phyloP scores from a whole-genome alignment of 2,797 vertebrate genomes.

The Ctenochaetus hawaiiensis region DNA sequence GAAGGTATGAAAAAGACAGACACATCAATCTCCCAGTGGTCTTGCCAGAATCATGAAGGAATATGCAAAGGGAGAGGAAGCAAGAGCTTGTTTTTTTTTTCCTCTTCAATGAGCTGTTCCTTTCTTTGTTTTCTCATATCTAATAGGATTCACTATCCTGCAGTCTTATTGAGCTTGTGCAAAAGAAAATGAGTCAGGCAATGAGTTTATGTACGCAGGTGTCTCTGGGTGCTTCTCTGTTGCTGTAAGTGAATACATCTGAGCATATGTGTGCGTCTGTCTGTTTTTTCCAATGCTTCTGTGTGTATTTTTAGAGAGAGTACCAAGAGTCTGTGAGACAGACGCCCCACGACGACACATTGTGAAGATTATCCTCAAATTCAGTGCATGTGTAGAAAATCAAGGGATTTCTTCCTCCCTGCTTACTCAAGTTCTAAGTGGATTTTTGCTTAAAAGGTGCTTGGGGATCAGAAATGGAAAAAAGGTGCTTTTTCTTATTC shows the following conservation, averaged over 20 bases:
- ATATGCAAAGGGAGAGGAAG: conserved; percentile 65
- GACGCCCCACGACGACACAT: conserved; percentile 30
- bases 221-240: conserved; percentile 24
- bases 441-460: conserved; percentile 75
- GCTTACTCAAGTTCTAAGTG: conserved; percentile 64
- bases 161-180: conserved; percentile 56
- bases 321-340: conserved; percentile 48
- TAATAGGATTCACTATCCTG: conserved; percentile 68
- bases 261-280: conserved; percentile 35
- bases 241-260: conserved; percentile 30
- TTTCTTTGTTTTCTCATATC: conserved; percentile 70
- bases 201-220: conserved; percentile 23
- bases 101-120: conserved; percentile 70
- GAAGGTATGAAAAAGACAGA: conserved; percentile 78
- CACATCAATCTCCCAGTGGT: conserved; percentile 79
- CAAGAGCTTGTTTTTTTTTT: conserved; percentile 52
- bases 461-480: conserved; percentile 65
- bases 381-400: conserved; percentile 65
- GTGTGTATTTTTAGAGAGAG: conserved; percentile 53
- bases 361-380: conserved; percentile 74
- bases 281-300: conserved; percentile 29
- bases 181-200: conserved; percentile 42
- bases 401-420: conserved; percentile 54
- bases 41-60: conserved; percentile 69
- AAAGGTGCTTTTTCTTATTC: conserved; percentile 59